phyloP scores from a whole-genome alignment of 2,888 invertebrate genomes.

The Stenurella melanura region DNA sequence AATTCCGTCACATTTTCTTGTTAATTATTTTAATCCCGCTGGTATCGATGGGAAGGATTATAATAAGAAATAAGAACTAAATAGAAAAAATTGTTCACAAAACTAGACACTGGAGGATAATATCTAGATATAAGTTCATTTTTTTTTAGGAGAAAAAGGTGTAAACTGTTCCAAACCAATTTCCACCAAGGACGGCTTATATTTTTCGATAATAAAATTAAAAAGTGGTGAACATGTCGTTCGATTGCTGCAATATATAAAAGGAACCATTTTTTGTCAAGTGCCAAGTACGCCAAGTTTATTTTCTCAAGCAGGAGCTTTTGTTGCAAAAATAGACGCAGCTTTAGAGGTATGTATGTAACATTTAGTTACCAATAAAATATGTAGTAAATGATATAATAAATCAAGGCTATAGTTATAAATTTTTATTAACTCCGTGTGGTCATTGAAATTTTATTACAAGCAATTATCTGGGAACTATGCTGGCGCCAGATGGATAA shows the following conservation, averaged over 20 bases:
- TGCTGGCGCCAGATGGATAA: not conserved
- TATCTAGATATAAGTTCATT: no score
- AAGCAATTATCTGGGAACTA: not conserved
- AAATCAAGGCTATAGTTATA: not conserved
- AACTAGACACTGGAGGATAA: no score
- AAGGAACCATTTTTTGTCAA: conserved; percentile 82
- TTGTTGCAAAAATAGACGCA: conserved; percentile 81
- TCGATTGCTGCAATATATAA: conserved; percentile 84
- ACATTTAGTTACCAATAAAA: not conserved
- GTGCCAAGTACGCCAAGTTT: conserved; percentile 78
- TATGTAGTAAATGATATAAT: not conserved
- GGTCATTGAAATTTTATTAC: not conserved
- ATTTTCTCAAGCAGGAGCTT: conserved; percentile 83
- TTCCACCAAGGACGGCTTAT: conserved; percentile 80
- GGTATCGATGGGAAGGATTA: no score
- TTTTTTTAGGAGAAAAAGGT: conserved; percentile 75
- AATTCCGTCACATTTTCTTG: no score
- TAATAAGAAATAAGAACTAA: no score
- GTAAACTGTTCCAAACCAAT: conserved; percentile 84
- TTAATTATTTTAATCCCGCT: no score
- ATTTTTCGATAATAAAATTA: conserved; percentile 77
- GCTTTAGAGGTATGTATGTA: conserved; percentile 77
- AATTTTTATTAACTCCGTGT: not conserved
- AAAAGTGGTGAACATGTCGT: conserved; percentile 79
- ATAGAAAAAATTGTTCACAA: no score